These are phyloP conservation scores for Parauchenoglanis ngamensis DNA, from an alignment of 2,797 vertebrate genomes.

Conservation along the genomic window DNA sequence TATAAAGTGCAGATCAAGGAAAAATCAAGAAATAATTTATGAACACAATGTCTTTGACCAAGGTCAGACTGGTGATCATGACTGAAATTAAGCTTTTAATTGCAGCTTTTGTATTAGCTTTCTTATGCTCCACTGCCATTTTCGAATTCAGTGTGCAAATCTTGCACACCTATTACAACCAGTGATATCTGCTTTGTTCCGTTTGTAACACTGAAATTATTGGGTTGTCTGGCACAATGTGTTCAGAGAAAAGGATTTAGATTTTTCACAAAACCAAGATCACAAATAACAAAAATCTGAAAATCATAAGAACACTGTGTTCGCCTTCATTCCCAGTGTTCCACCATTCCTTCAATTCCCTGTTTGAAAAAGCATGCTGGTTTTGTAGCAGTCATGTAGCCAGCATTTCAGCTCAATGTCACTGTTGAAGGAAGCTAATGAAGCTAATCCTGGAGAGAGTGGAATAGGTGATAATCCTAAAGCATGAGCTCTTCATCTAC, in stretches of 20 bases:
- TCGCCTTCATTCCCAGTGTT: background rate
- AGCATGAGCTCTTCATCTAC: background rate
- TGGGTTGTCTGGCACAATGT: background rate
- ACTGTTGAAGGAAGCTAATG: background rate
- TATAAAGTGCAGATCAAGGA: constrained; percentile 13
- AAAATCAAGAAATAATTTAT: constrained; percentile 17
- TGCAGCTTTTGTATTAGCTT: background rate
- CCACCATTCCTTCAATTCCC: background rate
- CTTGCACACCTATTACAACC: constrained; percentile 5
- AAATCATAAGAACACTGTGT: background rate
- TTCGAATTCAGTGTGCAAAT: constrained; percentile 13
- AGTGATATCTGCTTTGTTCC: background rate
- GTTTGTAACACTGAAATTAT: background rate
- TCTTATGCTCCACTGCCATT: background rate
- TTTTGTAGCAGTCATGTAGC: background rate
- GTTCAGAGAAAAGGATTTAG: background rate
- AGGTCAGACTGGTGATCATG: constrained; percentile 25
- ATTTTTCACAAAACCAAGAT: background rate
- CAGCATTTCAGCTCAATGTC: background rate
- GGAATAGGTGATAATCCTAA: background rate
- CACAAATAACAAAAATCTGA: background rate
- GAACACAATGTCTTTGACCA: constrained; percentile 10
- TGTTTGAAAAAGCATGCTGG: constrained; percentile 2
- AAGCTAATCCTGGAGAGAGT: background rate
- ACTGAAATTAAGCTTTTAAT: constrained; percentile 15